Percentiles rank a stretch among this genome's conserved stretches.
Evolutionary conservation across 2,797 vertebrate species (phyloP).

Genomic region (Pelobates cultripes): DNA sequence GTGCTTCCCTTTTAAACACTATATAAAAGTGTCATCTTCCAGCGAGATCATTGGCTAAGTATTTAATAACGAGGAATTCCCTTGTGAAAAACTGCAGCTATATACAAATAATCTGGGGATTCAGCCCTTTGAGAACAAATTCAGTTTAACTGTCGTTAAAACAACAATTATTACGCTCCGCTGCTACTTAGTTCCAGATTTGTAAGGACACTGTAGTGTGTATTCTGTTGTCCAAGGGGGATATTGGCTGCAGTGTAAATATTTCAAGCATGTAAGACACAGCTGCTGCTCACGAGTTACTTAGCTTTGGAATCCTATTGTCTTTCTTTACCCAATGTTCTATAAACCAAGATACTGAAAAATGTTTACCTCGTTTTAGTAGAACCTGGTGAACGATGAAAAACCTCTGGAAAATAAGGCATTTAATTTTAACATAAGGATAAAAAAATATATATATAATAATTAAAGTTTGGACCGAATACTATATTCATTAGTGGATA

Average conservation of each 20-base stretch:
- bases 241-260: conserved; percentile 43
- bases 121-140: conserved; percentile 29
- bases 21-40: no score
- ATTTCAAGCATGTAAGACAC: conserved; percentile 51
- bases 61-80: conserved; percentile 1
- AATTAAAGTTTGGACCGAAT: no score
- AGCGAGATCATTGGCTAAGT: background rate
- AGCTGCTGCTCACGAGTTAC: conserved; percentile 27
- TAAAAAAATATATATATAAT: no score
- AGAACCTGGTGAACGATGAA: no score
- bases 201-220: conserved; percentile 41
- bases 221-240: conserved; percentile 43
- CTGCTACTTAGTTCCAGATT: conserved; percentile 36
- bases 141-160: conserved; percentile 39
- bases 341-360: background rate
- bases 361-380: background rate
- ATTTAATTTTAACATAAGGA: no score
- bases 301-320: background rate
- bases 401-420: no score
- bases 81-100: background rate
- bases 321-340: background rate
- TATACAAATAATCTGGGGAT: conserved; percentile 7
- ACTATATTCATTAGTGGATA: no score
- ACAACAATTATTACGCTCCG: conserved; percentile 41
- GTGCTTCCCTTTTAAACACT: background rate